Base-by-base conservation (phyloP, 2,888 invertebrate species). In the Melitaea athalia region DNA sequence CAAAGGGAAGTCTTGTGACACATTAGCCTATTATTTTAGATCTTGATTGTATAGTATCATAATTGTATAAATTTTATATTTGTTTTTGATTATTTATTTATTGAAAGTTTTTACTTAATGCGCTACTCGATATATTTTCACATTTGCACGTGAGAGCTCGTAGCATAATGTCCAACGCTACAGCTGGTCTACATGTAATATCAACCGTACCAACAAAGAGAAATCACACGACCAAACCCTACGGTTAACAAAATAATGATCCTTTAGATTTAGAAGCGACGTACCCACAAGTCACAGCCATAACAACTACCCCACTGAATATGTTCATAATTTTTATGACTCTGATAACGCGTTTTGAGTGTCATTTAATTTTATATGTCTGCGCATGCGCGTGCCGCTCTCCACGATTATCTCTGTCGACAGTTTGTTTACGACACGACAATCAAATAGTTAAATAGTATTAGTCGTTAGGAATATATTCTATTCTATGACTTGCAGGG, bases 311-410 rank as follows among this genome's bases (percentile, higher is more conserved):
- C 53, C 53, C 53, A n/a, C 31, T 7, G 24, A 53, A 31, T 53
- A 31, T 6, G 14, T 14, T 55, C 53, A 14, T 55, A 55, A 55
- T 14, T 33, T 55, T 55, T 55, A 55, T 33, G 57, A 57, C 15
- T 42, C 12, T 15, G 57, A 38, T 42, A 38, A 57, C 57, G 42
- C 38, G 11, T 66, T 61, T 61, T 55, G 31, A 38, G 47, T 43
- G 45, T 60, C 55, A 45, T 66, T 61, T 55, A 47, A 45, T 61
- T 66, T 66, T 66, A 66, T 60, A 15, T 33, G 53, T 4, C 15
- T 43, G 52, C 52, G 50, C 52, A 53, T 60, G 17, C 33, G 63
- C 57, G 15, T 14, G 55, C 45, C 3, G 47, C 31, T 38, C 52
- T 45, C 24, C 45, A 60, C 59, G 24, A 57, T 38, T 55, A 43